Base-by-base conservation (phyloP, 1,140 invertebrate genomes). In the Drosophila burlai region DNA sequence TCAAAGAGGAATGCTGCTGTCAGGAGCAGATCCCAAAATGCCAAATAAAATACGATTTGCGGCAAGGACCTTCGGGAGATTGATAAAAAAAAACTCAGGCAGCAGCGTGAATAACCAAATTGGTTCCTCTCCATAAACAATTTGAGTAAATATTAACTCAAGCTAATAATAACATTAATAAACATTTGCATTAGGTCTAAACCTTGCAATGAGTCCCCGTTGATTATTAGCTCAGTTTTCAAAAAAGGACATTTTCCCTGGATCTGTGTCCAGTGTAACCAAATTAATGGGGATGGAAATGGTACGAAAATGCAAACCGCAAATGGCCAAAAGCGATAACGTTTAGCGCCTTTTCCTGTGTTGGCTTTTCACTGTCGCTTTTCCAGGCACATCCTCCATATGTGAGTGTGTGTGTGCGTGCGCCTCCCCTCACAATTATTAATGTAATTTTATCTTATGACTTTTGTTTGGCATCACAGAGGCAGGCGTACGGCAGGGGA, bases 381-480 rank as follows among this genome's bases (percentile, higher is more conserved):
- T 60, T 66, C 54, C 24, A n/a, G 15, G 18, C 3, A 3, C 3
- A 15, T 24, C 8, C 15, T 63, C 13, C 47, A 40, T 21, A 29
- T 63, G 46, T 47, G 47, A n/a, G 26, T 42, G n/a, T 16, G 26
- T 26, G 38, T 47, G 54, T 4, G n/a, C 26, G 36, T 57, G 60
- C 9, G 36, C 21, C 38, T 59, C 38, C 16, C 61, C 29, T 43
- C 66, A 60, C 80, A 77, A 66, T 89, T 89, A 89, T 87, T 89
- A 89, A 89, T 87, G 80, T 83, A 81, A 87, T 87, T 87, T 87
- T 87, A 89, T 89, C 84, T 89, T 55, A 74, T 87, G 80, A 89
- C 83, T 87, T 87, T 87, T 89, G 83, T 87, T 83, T 83, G 79
- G 64, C 80, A 66, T 77, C 79, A 49, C 21, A 34, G 42, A 38